These are phyloP conservation scores for Xenopus laevis DNA, from an alignment of 2,113 vertebrate genomes.

Conservation along the genomic window DNA sequence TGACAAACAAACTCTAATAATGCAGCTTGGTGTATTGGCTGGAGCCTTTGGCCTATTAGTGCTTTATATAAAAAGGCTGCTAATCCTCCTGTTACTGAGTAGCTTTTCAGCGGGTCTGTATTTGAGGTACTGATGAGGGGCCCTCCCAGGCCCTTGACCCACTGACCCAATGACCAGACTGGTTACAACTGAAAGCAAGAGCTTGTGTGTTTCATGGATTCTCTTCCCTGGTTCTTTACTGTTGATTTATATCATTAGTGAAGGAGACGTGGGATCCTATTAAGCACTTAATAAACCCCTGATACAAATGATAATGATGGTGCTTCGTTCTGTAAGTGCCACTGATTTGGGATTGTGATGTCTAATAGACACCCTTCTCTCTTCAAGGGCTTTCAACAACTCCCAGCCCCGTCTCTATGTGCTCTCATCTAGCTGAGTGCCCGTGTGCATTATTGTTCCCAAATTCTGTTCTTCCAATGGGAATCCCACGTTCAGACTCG, in stretches of 20 bases:
- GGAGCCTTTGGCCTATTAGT: too few species aligned
- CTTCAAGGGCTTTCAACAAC: not conserved
- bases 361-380: not conserved
- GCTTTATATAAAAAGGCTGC: too few species aligned
- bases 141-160: too few species aligned
- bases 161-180: too few species aligned
- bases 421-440: not conserved
- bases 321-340: not conserved
- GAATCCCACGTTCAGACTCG: not conserved
- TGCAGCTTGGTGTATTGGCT: too few species aligned
- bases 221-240: not conserved
- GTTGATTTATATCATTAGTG: conserved; percentile 9
- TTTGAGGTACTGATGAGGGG: too few species aligned
- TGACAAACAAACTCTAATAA: too few species aligned
- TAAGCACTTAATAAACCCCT: conserved; percentile 25
- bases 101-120: too few species aligned
- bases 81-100: too few species aligned
- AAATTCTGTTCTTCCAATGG: not conserved
- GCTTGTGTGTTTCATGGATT: too few species aligned
- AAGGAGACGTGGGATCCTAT: not conserved
- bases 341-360: conserved; percentile 1
- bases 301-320: conserved; percentile 19
- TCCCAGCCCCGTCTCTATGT: not conserved
- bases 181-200: too few species aligned
- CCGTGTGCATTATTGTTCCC: not conserved